Base-by-base conservation (phyloP, 2,113 vertebrate species). In the Mobula birostris region DNA sequence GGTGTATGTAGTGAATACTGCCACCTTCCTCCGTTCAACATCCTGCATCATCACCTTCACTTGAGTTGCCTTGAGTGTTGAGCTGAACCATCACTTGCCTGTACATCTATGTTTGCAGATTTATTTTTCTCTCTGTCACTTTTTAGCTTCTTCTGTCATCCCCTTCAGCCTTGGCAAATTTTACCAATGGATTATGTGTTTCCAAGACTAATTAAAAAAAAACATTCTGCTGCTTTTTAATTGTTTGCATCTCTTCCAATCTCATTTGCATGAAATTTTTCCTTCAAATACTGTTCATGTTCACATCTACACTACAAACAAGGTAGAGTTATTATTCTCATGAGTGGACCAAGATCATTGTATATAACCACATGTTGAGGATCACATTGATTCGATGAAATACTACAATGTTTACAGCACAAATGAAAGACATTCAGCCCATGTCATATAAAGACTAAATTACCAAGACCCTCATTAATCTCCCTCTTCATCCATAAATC, bases 211-310 rank as follows among this genome's bases (percentile, higher is more conserved):
- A 32, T 88, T 87, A 58, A 63, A 32, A 90, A 66, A n/a, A 88
- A n/a, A 5, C 72, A 24, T 66, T 32, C 29, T 88, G 56, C n/a
- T 66, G 5, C 29, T 63, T 15, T 9, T 61, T 58, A 87, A 63
- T 87, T 90, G n/a, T 66, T 32, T 66, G 29, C 63, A 63, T 63
- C 61, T n/a, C n/a, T 90, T 90, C 85, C 14, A 66, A 90, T 90
- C 32, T 90, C 61, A 90, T 17, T n/a, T 32, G 7, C 61, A 66
- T 66, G 85, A 6, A 90, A 90, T 90, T 66, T 90, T 66, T n/a
- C 85, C 29, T 63, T 90, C 61, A 66, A 19, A 17, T 66, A 63
- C 29, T 66, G 29, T 87, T 63, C 56, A 15, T 87, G 14, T 66
- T 32, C 29, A 90, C 14, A 90, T 90, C n/a, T 58, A 48, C 82